Percentiles rank a stretch among this genome's conserved stretches.
phyloP scores from a whole-genome alignment of 2,888 invertebrate genomes.

The Drosophila limbata region DNA sequence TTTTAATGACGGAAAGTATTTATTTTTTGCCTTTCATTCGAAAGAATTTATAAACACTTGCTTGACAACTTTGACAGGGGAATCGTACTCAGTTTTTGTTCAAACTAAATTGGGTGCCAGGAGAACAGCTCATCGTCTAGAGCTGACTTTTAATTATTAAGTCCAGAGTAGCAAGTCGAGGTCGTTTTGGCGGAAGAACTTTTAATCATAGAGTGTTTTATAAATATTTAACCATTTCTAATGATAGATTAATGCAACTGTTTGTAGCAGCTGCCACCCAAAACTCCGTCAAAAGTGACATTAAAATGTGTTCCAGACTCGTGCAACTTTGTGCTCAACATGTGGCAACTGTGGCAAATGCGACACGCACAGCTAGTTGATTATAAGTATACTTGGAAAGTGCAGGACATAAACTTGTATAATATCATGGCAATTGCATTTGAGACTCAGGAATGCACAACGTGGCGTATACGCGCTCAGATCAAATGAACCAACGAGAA shows the following conservation, averaged over 20 bases:
- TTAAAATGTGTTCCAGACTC: background rate
- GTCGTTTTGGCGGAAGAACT: no score
- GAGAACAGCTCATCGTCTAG: no score
- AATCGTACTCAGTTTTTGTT: no score
- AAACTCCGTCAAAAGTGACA: background rate
- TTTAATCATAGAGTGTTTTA: no score
- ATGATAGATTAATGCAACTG: background rate
- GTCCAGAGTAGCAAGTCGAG: no score
- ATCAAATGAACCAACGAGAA: slow-evolving; percentile 57
- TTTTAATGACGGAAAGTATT: no score
- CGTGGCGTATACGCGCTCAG: slow-evolving; percentile 61
- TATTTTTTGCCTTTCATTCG: no score
- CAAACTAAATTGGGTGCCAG: no score
- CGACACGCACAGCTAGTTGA: slow-evolving; percentile 33
- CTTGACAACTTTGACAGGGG: no score
- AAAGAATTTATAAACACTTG: no score
- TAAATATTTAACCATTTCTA: background rate
- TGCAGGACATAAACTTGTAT: slow-evolving; percentile 29
- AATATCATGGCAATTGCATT: slow-evolving; percentile 64
- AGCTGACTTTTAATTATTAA: no score
- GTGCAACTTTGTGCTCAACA: slow-evolving; percentile 11
- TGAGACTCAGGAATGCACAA: slow-evolving; percentile 29
- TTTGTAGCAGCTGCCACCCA: background rate
- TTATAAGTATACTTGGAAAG: slow-evolving; percentile 12
- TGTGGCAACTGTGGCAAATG: slow-evolving; percentile 21